These are phyloP conservation scores for Pachycephus smyrnensis DNA, from an alignment of 2,888 invertebrate genomes.

Conservation along the genomic window DNA sequence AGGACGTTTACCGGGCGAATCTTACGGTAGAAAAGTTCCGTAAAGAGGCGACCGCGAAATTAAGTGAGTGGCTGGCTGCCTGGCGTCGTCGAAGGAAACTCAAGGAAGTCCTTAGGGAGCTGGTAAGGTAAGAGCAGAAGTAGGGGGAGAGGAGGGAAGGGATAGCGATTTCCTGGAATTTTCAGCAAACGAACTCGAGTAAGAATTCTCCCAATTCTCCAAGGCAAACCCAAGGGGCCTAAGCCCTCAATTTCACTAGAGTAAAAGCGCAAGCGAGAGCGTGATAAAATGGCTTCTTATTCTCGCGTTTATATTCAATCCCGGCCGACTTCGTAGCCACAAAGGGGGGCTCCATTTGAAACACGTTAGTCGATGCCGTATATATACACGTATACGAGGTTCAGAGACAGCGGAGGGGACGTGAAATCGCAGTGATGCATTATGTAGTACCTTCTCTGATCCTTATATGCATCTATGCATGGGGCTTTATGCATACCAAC, in stretches of 20 bases:
- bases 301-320: conserved; percentile 67
- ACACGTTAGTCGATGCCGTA: conserved; percentile 57
- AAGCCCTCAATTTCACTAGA: conserved; percentile 65
- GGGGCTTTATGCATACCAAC: conserved; percentile 33
- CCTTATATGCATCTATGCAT: conserved; percentile 61
- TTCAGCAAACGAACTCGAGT: conserved; percentile 34
- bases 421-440: conserved; percentile 53
- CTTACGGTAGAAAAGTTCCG: not conserved
- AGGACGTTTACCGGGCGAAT: not conserved
- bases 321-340: conserved; percentile 49
- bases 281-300: conserved; percentile 66
- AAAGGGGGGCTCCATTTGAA: conserved; percentile 60
- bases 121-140: not conserved
- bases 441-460: conserved; percentile 60
- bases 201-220: conserved; percentile 50
- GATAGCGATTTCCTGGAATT: not conserved
- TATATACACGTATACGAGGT: conserved; percentile 34
- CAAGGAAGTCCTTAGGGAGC: not conserved
- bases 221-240: conserved; percentile 43
- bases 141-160: not conserved
- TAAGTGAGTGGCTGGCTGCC: not conserved
- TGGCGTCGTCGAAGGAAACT: not conserved
- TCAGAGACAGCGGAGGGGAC: conserved; percentile 19
- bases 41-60: not conserved
- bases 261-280: conserved; percentile 57